Base-by-base conservation (phyloP, 2,888 invertebrate species). In the Clitarchus hookeri region DNA sequence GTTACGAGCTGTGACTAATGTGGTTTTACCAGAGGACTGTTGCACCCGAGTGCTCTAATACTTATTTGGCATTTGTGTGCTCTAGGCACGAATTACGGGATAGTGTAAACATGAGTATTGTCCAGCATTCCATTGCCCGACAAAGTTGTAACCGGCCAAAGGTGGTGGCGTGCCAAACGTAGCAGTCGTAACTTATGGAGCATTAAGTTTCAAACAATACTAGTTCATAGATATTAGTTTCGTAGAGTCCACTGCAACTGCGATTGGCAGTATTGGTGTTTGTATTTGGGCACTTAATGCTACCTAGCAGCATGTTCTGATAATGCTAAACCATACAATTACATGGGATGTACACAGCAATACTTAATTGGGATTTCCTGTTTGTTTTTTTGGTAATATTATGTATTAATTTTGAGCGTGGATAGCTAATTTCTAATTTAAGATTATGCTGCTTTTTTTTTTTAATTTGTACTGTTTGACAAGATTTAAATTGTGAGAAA, bases 41-140 rank as follows among this genome's bases (percentile, higher is more conserved):
- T 65, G 65, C 65, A 65, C n/a, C 16, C 16, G 65, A 23, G 23
- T 65, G 65, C 65, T 65, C 11, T 23, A 65, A 4, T 65, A 65
- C 8, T 65, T 65, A n/a, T 65, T 65, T 65, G 65, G 65, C 65
- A 65, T 65, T 65, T 65, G 65, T 65, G 23, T 65, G 65, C 65
- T 65, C 23, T 65, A 65, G 65, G 65, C 65, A 23, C 65, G 16
- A 65, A 12, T 65, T 65, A 19, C 16, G 19, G 65, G 65, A 3
- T 65, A 65, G 65, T 65, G 65, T 65, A 23, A 65, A 65, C 11
- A 23, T n/a, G 65, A 65, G 8, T 36, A 36, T 36, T 36, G 36
- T 65, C 65, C 65, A 65, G 65, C 65, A 65, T 65, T 65, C 65
- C 65, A n/a, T 65, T 48, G 48, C 65, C 65, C 65, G 8, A 65